Percentiles rank a stretch among this genome's conserved stretches.
Evolutionary conservation across 2,888 invertebrate species (phyloP).

Genomic region (Copidosoma aretas): DNA sequence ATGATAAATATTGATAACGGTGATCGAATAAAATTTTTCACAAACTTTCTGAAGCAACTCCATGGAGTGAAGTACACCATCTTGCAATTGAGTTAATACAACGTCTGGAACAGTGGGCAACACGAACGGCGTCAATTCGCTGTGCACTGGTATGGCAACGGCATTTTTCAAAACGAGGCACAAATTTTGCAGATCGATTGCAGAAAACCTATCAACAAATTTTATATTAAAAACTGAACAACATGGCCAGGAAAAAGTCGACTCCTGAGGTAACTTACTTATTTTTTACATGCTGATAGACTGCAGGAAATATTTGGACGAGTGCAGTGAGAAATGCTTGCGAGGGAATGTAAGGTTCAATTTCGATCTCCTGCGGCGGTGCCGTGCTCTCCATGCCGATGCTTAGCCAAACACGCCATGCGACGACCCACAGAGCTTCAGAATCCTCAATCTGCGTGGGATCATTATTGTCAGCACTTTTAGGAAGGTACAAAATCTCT

Average conservation of each 20-base stretch:
- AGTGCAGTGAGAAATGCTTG: conserved; percentile 93
- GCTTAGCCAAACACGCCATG: conserved; percentile 87
- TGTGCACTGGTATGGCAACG: conserved; percentile 80
- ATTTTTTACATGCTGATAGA: conserved; percentile 86
- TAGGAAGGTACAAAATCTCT: conserved; percentile 82
- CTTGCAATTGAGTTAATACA: conserved; percentile 82
- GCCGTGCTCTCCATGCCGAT: conserved; percentile 83
- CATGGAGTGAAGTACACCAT: conserved; percentile 84
- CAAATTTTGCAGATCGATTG: conserved; percentile 79
- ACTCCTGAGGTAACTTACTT: conserved; percentile 65
- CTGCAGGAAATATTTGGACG: conserved; percentile 93
- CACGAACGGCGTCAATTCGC: conserved; percentile 81
- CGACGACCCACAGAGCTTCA: conserved; percentile 77
- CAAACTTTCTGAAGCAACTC: conserved; percentile 83
- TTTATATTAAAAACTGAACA: background rate
- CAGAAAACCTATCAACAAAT: conserved; percentile 65
- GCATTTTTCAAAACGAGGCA: conserved; percentile 79
- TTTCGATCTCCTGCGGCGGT: conserved; percentile 65
- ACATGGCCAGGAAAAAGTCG: conserved; percentile 4
- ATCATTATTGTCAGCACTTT: conserved; percentile 63
- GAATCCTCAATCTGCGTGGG: conserved; percentile 61
- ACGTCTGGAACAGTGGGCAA: conserved; percentile 81
- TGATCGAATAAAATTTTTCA: conserved; percentile 1
- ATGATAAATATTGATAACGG: conserved; percentile 1
- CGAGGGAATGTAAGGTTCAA: conserved; percentile 83